These are phyloP conservation scores for Rhopalosiphum nymphaeae DNA, from an alignment of 2,888 invertebrate genomes.

Conservation along the genomic window DNA sequence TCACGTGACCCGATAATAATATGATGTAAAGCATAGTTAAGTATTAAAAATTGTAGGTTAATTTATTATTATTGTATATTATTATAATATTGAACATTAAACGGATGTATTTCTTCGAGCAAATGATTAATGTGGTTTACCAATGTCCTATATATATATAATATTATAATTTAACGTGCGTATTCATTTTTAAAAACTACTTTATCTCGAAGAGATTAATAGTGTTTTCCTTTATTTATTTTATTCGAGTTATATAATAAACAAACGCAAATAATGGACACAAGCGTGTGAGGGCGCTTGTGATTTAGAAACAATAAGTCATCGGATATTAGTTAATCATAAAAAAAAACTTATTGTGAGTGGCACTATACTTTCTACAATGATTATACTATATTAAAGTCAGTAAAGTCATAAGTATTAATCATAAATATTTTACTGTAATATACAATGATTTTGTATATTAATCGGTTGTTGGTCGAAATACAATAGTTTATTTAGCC, in stretches of 20 bases:
- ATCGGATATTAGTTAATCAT: background rate
- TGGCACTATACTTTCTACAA: background rate
- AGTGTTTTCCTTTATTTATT: background rate
- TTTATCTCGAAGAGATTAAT: background rate
- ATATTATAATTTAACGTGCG: background rate
- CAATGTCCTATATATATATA: background rate
- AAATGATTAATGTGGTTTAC: background rate
- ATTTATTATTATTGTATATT: background rate
- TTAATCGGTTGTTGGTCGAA: background rate
- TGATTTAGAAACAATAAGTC: background rate
- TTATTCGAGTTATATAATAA: background rate
- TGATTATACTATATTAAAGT: background rate
- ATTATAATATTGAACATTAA: background rate
- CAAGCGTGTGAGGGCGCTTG: background rate
- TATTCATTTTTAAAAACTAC: background rate
- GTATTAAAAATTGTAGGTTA: background rate
- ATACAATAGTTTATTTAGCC: background rate
- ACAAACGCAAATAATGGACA: background rate
- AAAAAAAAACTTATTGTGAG: background rate
- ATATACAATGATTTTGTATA: background rate
- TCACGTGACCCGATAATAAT: constrained; percentile 13
- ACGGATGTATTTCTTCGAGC: background rate
- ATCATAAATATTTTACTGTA: background rate
- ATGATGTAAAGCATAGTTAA: background rate
- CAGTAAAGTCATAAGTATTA: no score